These are phyloP conservation scores for Callospermophilus lateralis DNA, from an alignment of 2,113 vertebrate genomes.

Conservation along the genomic window DNA sequence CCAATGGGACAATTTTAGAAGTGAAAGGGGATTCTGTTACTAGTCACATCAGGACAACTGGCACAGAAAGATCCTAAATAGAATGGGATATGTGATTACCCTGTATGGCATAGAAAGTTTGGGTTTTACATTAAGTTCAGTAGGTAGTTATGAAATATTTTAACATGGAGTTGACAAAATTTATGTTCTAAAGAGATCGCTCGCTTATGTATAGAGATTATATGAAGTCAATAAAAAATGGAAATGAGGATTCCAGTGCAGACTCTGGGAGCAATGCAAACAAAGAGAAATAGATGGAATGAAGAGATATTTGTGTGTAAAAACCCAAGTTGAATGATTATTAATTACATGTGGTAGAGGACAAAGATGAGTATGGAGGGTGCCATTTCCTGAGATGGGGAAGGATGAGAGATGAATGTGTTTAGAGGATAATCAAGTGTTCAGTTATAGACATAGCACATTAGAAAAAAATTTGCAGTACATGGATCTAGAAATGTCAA, in stretches of 20 bases:
- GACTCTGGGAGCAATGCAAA: background rate
- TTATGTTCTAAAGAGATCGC: background rate
- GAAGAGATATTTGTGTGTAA: background rate
- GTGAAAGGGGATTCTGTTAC: background rate
- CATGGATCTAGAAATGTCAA: background rate
- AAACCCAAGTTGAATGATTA: background rate
- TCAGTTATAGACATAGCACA: background rate
- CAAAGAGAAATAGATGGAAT: background rate
- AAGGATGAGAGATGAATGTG: background rate
- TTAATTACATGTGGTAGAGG: background rate
- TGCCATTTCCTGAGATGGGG: background rate
- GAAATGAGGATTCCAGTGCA: background rate
- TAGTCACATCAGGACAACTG: background rate
- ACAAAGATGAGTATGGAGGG: rapidly evolving
- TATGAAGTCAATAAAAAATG: background rate
- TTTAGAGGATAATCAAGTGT: background rate
- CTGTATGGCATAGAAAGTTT: background rate
- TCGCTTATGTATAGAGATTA: background rate
- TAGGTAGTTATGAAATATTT: background rate
- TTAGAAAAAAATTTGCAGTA: background rate
- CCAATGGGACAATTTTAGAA: background rate
- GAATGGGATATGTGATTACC: background rate
- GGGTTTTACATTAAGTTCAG: background rate
- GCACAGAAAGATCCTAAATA: background rate
- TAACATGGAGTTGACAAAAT: background rate